These are phyloP conservation scores for Dynastes tityus DNA, from an alignment of 2,888 invertebrate genomes.

Conservation along the genomic window DNA sequence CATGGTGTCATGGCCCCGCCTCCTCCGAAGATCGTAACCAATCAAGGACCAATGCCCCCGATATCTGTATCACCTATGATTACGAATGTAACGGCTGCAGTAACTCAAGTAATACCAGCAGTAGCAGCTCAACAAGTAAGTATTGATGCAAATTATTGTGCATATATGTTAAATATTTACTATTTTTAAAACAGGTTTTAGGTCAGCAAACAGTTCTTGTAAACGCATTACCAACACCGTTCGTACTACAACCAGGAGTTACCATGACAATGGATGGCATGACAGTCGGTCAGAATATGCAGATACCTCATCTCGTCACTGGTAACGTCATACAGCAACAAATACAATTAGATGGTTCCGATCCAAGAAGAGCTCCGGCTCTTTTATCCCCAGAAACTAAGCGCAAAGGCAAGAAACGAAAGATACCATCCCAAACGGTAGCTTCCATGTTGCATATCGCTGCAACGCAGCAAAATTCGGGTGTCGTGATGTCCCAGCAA, in stretches of 20 bases:
- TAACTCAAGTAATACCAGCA: constrained; percentile 78
- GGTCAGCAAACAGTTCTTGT: constrained; percentile 86
- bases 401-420: constrained; percentile 79
- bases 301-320: constrained; percentile 80
- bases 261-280: constrained; percentile 83
- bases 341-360: constrained; percentile 74
- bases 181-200: constrained; percentile 69
- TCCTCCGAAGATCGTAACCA: constrained; percentile 72
- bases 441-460: constrained; percentile 82
- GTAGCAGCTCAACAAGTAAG: constrained; percentile 72
- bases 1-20: constrained; percentile 79
- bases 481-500: constrained; percentile 75
- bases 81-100: constrained; percentile 78
- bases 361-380: constrained; percentile 68
- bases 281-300: constrained; percentile 79
- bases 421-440: constrained; percentile 79
- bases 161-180: neutral
- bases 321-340: constrained; percentile 77
- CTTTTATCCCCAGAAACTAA: constrained; percentile 81
- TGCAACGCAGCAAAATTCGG: constrained; percentile 76
- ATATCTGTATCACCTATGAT: constrained; percentile 77
- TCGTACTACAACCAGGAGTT: constrained; percentile 84
- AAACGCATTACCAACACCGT: constrained; percentile 84
- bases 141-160: neutral
- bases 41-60: constrained; percentile 73